Percentiles rank a stretch among this genome's conserved stretches.
Conservation (phyloP, 2,113 vertebrate genomes). For the Cnemophilus loriae region DNA sequence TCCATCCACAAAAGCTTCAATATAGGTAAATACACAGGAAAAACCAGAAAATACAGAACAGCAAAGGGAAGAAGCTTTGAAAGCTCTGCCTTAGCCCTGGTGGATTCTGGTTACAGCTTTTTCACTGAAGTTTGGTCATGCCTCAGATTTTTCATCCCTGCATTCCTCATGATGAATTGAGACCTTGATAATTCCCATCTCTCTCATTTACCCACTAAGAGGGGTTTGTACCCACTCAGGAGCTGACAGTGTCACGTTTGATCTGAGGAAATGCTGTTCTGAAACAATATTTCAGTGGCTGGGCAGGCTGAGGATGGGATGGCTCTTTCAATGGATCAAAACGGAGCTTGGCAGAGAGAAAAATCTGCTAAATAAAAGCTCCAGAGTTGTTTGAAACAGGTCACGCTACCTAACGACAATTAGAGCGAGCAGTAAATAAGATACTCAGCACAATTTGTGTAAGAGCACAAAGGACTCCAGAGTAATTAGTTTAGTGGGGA, state of each 20-base stretch:
- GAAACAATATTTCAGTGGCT: background rate
- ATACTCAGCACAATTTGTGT: background rate
- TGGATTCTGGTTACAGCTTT: background rate
- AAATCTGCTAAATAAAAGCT: background rate
- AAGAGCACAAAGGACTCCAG: background rate
- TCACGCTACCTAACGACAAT: background rate
- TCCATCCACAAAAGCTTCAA: background rate
- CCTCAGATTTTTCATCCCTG: background rate
- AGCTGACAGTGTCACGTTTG: background rate
- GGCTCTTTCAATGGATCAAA: background rate
- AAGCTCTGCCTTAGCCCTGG: background rate
- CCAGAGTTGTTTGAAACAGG: background rate
- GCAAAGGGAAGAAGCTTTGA: background rate
- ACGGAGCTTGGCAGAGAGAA: background rate
- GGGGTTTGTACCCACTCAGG: background rate
- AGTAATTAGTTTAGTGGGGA: background rate
- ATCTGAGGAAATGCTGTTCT: background rate
- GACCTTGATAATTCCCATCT: background rate
- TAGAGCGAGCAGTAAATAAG: constrained; percentile 15
- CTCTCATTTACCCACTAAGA: background rate
- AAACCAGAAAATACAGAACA: background rate
- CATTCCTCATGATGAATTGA: background rate
- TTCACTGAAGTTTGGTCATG: background rate
- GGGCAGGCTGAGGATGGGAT: background rate
- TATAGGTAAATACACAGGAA: background rate